These are phyloP conservation scores for Isaurus tuberculatus DNA, from an alignment of 92 coral and sea anemone species.

Conservation along the genomic window DNA sequence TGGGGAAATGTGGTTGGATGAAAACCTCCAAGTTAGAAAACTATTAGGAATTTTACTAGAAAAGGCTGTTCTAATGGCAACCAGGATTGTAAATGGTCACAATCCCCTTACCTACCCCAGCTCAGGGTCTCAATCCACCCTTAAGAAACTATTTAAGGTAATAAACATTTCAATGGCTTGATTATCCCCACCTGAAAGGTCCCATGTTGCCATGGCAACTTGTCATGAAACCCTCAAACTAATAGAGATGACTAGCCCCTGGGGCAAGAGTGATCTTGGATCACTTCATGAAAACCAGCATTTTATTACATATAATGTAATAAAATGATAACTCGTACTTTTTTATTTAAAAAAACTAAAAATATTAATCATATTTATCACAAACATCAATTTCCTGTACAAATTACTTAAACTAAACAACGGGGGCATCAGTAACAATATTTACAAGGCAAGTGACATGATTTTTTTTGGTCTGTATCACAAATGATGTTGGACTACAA, in stretches of 20 bases:
- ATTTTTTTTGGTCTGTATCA: slow-evolving; percentile 20
- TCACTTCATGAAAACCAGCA: slow-evolving; percentile 31
- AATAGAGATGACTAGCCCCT: slow-evolving; percentile 34
- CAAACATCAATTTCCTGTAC: slow-evolving; percentile 20
- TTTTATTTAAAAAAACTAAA: slow-evolving; percentile 17
- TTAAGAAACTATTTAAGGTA: slow-evolving; percentile 21
- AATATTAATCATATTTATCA: slow-evolving; percentile 27
- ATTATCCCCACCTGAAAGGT: slow-evolving; percentile 14
- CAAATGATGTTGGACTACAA: slow-evolving; percentile 9
- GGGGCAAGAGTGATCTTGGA: slow-evolving; percentile 24
- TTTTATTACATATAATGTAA: slow-evolving; percentile 28
- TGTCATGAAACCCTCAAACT: slow-evolving; percentile 34
- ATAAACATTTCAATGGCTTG: slow-evolving; percentile 29
- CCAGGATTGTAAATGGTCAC: slow-evolving; percentile 33
- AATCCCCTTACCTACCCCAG: slow-evolving; percentile 35
- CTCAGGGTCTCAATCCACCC: slow-evolving; percentile 42
- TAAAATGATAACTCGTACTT: background rate
- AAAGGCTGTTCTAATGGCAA: slow-evolving; percentile 31
- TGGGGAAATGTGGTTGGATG: slow-evolving; percentile 24
- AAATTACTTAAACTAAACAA: slow-evolving; percentile 31
- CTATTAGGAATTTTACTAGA: slow-evolving; percentile 1
- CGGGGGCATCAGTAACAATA: slow-evolving; percentile 33
- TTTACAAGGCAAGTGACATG: slow-evolving; percentile 28
- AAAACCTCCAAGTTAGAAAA: slow-evolving; percentile 31
- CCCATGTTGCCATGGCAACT: slow-evolving; percentile 35